Evolutionary conservation across 2,888 invertebrate species (phyloP).

Genomic region (Deilephila porcellus): DNA sequence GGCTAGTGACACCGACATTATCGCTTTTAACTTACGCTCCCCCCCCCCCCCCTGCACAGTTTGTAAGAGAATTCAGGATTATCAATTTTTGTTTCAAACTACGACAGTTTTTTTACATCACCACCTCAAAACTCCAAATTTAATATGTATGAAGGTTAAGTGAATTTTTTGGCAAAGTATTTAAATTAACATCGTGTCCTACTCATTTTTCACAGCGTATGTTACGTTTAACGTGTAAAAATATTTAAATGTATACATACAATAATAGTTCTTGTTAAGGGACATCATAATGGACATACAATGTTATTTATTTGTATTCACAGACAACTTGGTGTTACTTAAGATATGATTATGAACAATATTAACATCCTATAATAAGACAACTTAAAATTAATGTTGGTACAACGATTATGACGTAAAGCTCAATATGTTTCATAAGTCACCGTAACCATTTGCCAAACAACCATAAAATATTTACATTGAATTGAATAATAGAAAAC

Average conservation of each 20-base stretch:
- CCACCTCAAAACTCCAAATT: too few relatives aligned
- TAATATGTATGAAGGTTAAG: too few relatives aligned
- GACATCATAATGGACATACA: slow-evolving; percentile 10
- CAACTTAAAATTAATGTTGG: background rate
- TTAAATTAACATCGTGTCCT: background rate
- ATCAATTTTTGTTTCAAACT: too few relatives aligned
- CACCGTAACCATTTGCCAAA: background rate
- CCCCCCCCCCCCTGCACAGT: too few relatives aligned
- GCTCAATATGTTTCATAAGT: background rate
- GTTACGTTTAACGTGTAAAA: slow-evolving; percentile 1
- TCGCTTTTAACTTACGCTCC: too few relatives aligned
- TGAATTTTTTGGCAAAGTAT: too few relatives aligned
- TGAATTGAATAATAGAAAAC: slow-evolving; percentile 6
- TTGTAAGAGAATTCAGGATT: too few relatives aligned
- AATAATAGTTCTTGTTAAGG: background rate
- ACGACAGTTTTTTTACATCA: too few relatives aligned
- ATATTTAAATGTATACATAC: slow-evolving; percentile 19
- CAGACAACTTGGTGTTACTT: slow-evolving; percentile 20
- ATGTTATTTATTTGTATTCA: background rate
- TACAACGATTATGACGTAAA: background rate
- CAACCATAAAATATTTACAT: slow-evolving; percentile 9
- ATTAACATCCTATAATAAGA: slow-evolving; percentile 17
- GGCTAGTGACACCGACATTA: too few relatives aligned
- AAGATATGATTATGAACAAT: slow-evolving; percentile 24
- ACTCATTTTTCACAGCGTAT: background rate